Evolutionary conservation across 2,113 vertebrate genomes (phyloP).

Genomic region (Neogobius melanostomus): DNA sequence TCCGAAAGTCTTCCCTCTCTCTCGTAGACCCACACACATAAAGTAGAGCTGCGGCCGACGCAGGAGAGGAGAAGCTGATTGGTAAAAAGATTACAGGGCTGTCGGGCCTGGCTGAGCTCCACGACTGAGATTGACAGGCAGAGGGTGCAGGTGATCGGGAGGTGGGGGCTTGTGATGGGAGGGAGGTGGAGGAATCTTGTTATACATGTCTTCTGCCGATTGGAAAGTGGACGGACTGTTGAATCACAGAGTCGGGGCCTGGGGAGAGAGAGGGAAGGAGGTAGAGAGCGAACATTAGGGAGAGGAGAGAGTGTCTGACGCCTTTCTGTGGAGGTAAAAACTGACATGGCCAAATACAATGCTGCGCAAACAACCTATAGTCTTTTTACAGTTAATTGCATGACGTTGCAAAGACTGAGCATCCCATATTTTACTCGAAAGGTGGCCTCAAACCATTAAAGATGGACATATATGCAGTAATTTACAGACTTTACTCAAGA

Average conservation of each 20-base stretch:
- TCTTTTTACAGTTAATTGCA: not conserved
- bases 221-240: slow-evolving; percentile 53
- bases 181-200: slow-evolving; percentile 40
- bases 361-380: slow-evolving; percentile 2
- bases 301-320: slow-evolving; percentile 27
- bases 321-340: slow-evolving; percentile 21
- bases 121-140: slow-evolving; percentile 47
- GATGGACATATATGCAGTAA: too few relatives aligned
- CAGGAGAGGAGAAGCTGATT: slow-evolving; percentile 49
- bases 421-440: too few relatives aligned
- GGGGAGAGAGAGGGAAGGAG: slow-evolving; percentile 14
- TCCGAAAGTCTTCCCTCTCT: slow-evolving; percentile 20
- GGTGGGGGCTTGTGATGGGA: not conserved
- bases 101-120: slow-evolving; percentile 43
- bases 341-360: slow-evolving; percentile 22
- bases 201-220: slow-evolving; percentile 45
- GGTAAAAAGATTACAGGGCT: slow-evolving; percentile 65
- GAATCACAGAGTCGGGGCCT: slow-evolving; percentile 49
- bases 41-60: slow-evolving; percentile 24
- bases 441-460: too few relatives aligned
- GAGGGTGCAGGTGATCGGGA: slow-evolving; percentile 41
- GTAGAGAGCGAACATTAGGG: not conserved
- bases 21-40: slow-evolving; percentile 7
- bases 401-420: not conserved
- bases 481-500: too few relatives aligned